phyloP scores from a whole-genome alignment of 2,113 vertebrate species.

The Neodontobutis hainanensis region DNA sequence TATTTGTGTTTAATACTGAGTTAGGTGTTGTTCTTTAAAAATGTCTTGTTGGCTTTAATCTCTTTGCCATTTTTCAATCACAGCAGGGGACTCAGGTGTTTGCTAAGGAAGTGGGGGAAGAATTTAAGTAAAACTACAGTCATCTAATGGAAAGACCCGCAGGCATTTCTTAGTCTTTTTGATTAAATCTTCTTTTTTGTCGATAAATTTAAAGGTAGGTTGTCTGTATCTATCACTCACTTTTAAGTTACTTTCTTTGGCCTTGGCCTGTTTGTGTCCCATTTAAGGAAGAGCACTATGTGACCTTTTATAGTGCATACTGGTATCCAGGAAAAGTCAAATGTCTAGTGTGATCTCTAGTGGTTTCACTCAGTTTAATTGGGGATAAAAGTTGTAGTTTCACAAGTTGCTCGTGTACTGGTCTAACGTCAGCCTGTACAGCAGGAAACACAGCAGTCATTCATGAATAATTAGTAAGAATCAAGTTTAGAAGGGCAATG shows the following conservation, averaged over 20 bases:
- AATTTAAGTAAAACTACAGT: background rate
- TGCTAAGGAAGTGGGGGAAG: background rate
- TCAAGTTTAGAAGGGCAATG: no score
- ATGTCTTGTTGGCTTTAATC: conserved; percentile 7
- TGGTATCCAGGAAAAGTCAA: no score
- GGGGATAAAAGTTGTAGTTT: no score
- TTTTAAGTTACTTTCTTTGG: background rate
- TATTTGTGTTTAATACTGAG: background rate
- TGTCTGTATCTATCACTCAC: background rate
- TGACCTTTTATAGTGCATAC: no score
- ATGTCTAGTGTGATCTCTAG: background rate
- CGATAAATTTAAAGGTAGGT: background rate
- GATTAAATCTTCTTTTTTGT: background rate
- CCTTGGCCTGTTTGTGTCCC: no score
- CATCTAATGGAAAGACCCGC: no score
- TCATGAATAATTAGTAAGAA: no score
- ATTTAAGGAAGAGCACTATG: no score
- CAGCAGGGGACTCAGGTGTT: background rate
- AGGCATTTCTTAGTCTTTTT: background rate
- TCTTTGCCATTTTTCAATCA: conserved; percentile 9
- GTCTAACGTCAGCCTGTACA: no score
- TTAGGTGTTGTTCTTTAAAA: conserved; percentile 5
- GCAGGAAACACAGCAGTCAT: no score
- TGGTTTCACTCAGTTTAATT: no score
- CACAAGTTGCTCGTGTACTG: no score